These are phyloP conservation scores for Alectura lathami DNA, from an alignment of 2,113 vertebrate genomes.

Conservation along the genomic window DNA sequence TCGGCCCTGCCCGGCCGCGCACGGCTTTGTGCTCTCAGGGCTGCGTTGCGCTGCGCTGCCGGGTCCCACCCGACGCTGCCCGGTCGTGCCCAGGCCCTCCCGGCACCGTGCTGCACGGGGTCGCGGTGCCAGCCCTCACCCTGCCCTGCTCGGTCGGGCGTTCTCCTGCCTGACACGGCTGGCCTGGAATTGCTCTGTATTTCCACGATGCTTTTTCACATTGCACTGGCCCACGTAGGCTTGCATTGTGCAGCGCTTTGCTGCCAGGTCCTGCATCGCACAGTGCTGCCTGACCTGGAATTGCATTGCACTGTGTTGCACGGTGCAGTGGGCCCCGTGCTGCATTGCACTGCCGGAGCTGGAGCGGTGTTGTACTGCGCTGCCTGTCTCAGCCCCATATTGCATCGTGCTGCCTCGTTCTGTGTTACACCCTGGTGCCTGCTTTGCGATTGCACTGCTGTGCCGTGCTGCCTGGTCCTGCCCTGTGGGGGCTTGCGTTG, in stretches of 20 bases:
- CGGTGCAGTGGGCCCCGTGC: background rate
- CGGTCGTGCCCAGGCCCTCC: too few species aligned
- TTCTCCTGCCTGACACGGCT: background rate
- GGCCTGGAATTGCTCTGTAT: accelerated
- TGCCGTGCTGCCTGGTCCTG: accelerated
- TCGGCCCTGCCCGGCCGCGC: too few species aligned
- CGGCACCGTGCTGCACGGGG: accelerated
- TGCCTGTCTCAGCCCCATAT: background rate
- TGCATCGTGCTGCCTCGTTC: background rate
- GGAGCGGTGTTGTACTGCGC: background rate
- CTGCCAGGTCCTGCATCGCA: background rate
- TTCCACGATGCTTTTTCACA: too few species aligned
- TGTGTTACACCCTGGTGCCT: accelerated
- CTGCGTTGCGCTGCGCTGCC: too few species aligned
- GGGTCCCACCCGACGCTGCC: too few species aligned
- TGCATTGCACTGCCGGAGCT: background rate
- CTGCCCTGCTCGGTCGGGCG: background rate
- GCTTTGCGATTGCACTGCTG: accelerated
- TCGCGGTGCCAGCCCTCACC: background rate
- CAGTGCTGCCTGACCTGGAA: background rate
- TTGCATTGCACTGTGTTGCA: background rate
- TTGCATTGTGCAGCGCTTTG: background rate
- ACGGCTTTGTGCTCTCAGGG: too few species aligned
- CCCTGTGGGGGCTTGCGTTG: background rate
- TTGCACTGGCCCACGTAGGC: background rate